Conservation (phyloP, 2,797 vertebrate species). For the Apogon hyalosoma region DNA sequence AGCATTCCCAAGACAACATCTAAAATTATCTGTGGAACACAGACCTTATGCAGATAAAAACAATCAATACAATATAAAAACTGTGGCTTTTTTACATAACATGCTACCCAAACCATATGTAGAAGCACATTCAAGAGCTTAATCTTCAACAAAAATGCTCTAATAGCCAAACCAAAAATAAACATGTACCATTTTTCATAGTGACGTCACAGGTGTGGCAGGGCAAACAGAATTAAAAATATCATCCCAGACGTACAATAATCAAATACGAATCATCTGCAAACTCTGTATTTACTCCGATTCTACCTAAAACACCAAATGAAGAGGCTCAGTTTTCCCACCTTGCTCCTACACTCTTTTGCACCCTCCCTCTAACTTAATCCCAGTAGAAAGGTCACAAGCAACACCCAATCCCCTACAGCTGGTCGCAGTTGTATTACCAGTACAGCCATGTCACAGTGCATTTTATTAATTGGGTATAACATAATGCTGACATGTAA, state of each 20-base stretch:
- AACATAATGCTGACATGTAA: not conserved
- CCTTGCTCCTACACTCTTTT: constrained; percentile 3
- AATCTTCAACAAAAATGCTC: not conserved
- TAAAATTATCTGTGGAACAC: constrained; percentile 47
- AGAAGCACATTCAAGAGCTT: not conserved
- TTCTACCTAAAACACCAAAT: constrained; percentile 19
- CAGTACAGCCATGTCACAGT: constrained; percentile 3
- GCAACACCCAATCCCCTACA: constrained; percentile 70
- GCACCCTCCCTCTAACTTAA: constrained; percentile 11
- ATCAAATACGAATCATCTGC: not conserved
- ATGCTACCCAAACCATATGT: not conserved
- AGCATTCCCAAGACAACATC: constrained; percentile 42
- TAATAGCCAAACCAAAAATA: not conserved
- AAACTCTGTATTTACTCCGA: not conserved
- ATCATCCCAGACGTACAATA: not conserved
- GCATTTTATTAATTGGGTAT: not conserved
- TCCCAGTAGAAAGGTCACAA: constrained; percentile 65
- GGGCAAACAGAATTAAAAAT: not conserved
- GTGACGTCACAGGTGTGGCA: constrained; percentile 12
- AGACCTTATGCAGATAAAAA: constrained; percentile 13
- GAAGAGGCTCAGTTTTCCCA: constrained; percentile 35
- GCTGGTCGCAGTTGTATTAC: constrained; percentile 56
- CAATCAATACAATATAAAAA: constrained; percentile 4
- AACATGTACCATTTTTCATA: constrained; percentile 60
- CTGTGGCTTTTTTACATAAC: not conserved